Percentiles rank a stretch among this genome's conserved stretches.
phyloP scores from a whole-genome alignment of 2,888 invertebrate species.

The Rosalia funebris region DNA sequence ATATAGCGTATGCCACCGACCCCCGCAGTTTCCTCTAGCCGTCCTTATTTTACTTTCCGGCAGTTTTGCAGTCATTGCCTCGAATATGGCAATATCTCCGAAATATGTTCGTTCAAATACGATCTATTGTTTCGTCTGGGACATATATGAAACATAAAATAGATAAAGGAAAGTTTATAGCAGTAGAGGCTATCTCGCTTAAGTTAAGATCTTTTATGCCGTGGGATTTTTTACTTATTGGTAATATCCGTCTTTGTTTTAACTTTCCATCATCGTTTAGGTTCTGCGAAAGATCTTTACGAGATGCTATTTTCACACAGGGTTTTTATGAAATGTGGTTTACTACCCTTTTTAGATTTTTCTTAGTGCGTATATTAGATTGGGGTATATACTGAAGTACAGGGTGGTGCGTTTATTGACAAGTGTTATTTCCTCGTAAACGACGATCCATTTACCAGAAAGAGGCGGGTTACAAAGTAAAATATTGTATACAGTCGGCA shows the following conservation, averaged over 20 bases:
- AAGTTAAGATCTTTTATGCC: slow-evolving; percentile 3
- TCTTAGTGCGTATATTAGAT: too few relatives aligned
- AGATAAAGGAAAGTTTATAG: slow-evolving; percentile 29
- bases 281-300: slow-evolving; percentile 4
- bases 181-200: too few relatives aligned
- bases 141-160: slow-evolving; percentile 33
- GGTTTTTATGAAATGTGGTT: slow-evolving; percentile 13
- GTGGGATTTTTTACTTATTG: slow-evolving; percentile 19
- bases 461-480: too few relatives aligned
- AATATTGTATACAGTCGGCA: too few relatives aligned
- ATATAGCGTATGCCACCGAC: slow-evolving; percentile 24
- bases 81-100: slow-evolving; percentile 41
- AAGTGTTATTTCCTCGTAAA: too few relatives aligned
- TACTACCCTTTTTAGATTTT: not conserved
- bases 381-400: too few relatives aligned
- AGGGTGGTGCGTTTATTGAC: too few relatives aligned
- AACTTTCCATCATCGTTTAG: not conserved
- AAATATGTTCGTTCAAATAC: slow-evolving; percentile 32
- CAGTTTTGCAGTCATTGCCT: slow-evolving; percentile 41
- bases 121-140: slow-evolving; percentile 29
- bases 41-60: slow-evolving; percentile 34
- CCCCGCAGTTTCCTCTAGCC: slow-evolving; percentile 24
- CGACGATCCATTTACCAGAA: too few relatives aligned
- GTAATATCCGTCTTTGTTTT: slow-evolving; percentile 15
- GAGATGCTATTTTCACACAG: slow-evolving; percentile 15